These are phyloP conservation scores for Artibeus lituratus DNA, from an alignment of 2,797 vertebrate genomes.

Conservation along the genomic window DNA sequence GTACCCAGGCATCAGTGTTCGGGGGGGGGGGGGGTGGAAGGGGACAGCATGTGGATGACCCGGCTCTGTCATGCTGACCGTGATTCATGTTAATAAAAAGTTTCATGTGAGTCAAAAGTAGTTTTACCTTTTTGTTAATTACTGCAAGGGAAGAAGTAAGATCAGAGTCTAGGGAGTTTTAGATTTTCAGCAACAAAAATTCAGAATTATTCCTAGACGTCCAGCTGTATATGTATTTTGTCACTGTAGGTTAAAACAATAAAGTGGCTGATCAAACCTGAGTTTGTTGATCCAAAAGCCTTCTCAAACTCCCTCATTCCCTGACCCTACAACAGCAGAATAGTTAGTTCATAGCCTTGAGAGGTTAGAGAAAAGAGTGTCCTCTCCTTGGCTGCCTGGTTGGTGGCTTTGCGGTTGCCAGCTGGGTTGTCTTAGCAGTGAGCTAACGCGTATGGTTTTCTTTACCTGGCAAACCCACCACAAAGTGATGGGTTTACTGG, in stretches of 20 bases:
- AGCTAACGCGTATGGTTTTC: background rate
- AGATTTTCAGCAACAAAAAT: constrained; percentile 2
- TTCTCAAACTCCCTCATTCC: background rate
- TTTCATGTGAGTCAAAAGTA: background rate
- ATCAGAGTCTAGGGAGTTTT: background rate
- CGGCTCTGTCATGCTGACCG: background rate
- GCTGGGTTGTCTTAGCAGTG: background rate
- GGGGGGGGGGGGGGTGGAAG: background rate
- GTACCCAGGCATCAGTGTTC: background rate
- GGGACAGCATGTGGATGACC: background rate
- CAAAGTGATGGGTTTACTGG: background rate
- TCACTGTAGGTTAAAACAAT: background rate
- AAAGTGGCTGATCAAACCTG: background rate
- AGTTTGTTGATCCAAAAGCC: background rate
- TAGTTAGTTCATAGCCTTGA: background rate
- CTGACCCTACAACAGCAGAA: background rate
- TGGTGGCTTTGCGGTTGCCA: background rate
- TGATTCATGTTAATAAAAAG: background rate
- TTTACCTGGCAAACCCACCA: background rate
- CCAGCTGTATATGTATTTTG: background rate
- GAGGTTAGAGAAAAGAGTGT: background rate
- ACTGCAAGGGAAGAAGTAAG: background rate
- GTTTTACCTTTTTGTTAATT: background rate
- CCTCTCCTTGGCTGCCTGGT: background rate
- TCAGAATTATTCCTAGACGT: background rate